phyloP scores from a whole-genome alignment of 2,113 vertebrate species.

The Saguinus imperator region DNA sequence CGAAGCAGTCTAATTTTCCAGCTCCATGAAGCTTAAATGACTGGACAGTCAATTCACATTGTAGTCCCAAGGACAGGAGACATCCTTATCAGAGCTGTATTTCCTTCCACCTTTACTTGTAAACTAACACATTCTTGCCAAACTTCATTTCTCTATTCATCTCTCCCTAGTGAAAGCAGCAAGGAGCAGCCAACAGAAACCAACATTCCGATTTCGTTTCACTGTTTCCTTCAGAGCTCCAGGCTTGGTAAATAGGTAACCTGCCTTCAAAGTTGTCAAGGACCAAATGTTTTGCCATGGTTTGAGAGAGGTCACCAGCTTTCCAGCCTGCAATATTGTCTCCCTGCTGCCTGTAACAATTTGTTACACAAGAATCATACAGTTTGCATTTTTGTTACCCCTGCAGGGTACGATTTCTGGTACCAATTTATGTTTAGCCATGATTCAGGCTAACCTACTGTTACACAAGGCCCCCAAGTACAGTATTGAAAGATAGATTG shows the following conservation, averaged over 20 bases:
- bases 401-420: neutral
- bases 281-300: neutral
- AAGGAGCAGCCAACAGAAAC: neutral
- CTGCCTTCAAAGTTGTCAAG: neutral
- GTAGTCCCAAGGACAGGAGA: neutral
- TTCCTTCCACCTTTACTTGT: neutral
- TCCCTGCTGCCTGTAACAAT: neutral
- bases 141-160: neutral
- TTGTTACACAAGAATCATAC: neutral
- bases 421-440: neutral
- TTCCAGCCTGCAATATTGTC: neutral
- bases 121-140: neutral
- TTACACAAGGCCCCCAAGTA: slow-evolving; percentile 12
- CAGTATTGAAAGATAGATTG: neutral
- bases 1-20: slow-evolving; percentile 29
- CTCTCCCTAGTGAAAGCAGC: neutral
- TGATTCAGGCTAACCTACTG: neutral
- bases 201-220: neutral
- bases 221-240: neutral
- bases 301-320: neutral
- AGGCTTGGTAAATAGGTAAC: neutral
- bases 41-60: slow-evolving; percentile 7
- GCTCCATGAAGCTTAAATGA: slow-evolving; percentile 29
- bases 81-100: neutral
- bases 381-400: neutral